Evolutionary conservation across 1,140 invertebrate genomes (phyloP), one percentile per base, ranked within the genome.

Genomic region (Drosophila albomicans): DNA sequence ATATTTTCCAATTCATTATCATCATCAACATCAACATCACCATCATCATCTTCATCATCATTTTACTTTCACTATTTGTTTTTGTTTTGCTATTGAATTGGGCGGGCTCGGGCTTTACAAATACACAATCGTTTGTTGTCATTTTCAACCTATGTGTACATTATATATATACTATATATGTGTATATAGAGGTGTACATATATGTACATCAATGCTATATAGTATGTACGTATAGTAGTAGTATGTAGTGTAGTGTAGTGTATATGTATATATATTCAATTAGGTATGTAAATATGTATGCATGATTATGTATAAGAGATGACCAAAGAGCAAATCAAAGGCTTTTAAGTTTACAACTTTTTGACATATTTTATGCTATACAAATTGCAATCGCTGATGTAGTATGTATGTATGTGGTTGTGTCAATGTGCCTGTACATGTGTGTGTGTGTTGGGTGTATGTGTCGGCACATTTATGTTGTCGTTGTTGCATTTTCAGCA

Each of bases 111-210:
- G 79, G 81, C 77, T 72, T 82, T 64, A 68, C 70, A 82, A 81
- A 91, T 91, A 91, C 87, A 89, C 88, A 91, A 76, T 85, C 72
- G 68, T 82, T 79, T 82, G 73, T 87, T 87, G 84, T 86, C 82
- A 79, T 82, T 67, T 82, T 64, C 67, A 82, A 85, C 80, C 80
- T 70, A 72, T 75, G 35, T 69, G 25, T 78, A 69, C 65, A 67
- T 63, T 52, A 32, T 74, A 64, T 72, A 71, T 64, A 32, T 46
- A 62, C 57, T 38, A 38, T 38, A 11, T 38, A 38, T 38, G 35
- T 38, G 35, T 38, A 38, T 62, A 75, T 64, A 75, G 43, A 15
- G 35, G 16, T 69, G 46, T 69, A 61, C 57, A 62, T 66, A 68
- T 56, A 65, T 38, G 58, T 69, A 59, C 56, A 52, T 70, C 16